Conservation (phyloP, 2,113 vertebrate genomes). For the Lipophrys pholis region DNA sequence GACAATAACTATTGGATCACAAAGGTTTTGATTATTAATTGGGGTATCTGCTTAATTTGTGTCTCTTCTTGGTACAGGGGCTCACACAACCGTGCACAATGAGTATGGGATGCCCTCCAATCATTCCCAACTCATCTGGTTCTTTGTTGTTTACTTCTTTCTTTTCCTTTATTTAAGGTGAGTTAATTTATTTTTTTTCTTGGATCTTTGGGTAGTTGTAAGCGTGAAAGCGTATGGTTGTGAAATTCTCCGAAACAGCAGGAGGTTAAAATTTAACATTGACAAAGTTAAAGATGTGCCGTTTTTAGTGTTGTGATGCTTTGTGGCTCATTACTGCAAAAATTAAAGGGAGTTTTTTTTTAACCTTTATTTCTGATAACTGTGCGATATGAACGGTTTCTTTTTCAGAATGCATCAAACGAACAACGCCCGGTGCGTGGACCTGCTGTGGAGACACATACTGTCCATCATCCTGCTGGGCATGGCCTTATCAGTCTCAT, state of each 20-base stretch:
- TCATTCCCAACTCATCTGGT: constrained; percentile 99
- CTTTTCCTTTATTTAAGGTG: constrained; percentile 99
- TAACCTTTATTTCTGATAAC: no score
- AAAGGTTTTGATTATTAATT: no score
- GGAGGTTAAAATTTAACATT: not conserved
- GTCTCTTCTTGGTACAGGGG: constrained; percentile 81
- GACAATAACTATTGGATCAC: no score
- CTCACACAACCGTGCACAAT: constrained; percentile 87
- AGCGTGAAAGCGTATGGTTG: not conserved
- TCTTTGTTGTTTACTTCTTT: constrained; percentile 98
- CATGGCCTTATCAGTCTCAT: constrained; percentile 92
- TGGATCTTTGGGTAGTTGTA: not conserved
- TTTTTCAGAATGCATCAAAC: constrained; percentile 97
- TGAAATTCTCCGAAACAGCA: no score
- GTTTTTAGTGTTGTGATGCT: not conserved
- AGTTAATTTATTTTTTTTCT: constrained; percentile 30
- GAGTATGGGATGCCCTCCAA: constrained; percentile 99
- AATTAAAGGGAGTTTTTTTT: not conserved
- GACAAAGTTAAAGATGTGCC: not conserved
- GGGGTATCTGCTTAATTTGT: no score
- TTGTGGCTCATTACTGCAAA: constrained; percentile 1
- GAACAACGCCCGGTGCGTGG: constrained; percentile 98
- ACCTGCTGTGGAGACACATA: constrained; percentile 96
- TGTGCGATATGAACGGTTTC: constrained; percentile 10
- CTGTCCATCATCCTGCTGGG: constrained; percentile 92